phyloP scores from a whole-genome alignment of 2,113 vertebrate genomes.

The Centropus bengalensis region DNA sequence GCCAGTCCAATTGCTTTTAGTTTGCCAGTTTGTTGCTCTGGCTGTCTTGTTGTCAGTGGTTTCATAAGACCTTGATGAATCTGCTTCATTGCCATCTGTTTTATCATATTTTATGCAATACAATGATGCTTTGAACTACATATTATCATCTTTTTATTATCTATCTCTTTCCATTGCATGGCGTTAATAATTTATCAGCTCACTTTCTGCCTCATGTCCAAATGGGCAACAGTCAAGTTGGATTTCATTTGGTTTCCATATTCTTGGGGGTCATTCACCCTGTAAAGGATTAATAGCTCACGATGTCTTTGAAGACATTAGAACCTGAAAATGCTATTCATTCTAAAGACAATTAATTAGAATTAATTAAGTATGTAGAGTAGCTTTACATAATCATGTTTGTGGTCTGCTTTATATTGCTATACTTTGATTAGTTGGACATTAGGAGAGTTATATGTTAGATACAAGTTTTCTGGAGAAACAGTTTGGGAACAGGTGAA shows the following conservation, averaged over 20 bases:
- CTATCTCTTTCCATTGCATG: neutral
- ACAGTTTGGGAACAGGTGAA: neutral
- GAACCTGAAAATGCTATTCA: neutral
- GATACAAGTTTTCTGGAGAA: neutral
- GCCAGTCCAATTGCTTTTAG: neutral
- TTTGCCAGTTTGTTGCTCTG: neutral
- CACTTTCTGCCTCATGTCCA: neutral
- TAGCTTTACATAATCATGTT: neutral
- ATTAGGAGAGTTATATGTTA: neutral
- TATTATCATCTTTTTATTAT: neutral
- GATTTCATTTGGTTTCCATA: neutral
- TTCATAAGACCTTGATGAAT: neutral
- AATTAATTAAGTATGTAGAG: neutral
- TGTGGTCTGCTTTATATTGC: neutral
- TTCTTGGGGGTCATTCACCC: neutral
- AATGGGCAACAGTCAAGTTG: neutral
- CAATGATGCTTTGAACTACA: neutral
- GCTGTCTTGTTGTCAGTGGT: neutral
- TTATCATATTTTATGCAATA: neutral
- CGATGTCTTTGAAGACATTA: neutral
- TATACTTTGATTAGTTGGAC: neutral
- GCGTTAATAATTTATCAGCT: neutral
- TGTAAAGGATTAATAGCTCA: neutral
- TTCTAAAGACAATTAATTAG: neutral
- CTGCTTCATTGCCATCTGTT: neutral